Percentiles rank a stretch among this genome's conserved stretches.
Conservation (phyloP, 2,113 vertebrate species). For the Colius striatus region DNA sequence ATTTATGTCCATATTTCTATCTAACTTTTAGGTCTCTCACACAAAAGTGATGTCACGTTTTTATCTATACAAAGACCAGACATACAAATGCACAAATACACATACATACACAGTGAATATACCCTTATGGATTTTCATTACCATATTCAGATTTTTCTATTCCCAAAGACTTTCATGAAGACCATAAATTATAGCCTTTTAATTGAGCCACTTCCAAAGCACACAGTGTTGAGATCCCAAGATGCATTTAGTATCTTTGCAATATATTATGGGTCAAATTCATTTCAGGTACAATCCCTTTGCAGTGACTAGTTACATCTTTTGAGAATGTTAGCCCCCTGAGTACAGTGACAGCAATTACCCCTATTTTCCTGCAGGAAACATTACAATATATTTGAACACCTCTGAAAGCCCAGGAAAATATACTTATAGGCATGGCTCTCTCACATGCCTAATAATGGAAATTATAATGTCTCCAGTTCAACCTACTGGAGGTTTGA, state of each 20-base stretch:
- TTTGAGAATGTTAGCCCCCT: slow-evolving; percentile 51
- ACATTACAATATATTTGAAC: slow-evolving; percentile 58
- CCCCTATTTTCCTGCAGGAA: slow-evolving; percentile 66
- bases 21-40: neutral
- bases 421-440: slow-evolving; percentile 27
- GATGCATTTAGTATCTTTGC: slow-evolving; percentile 15
- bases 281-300: slow-evolving; percentile 51
- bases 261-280: slow-evolving; percentile 64
- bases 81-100: neutral
- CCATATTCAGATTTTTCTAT: neutral
- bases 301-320: slow-evolving; percentile 42
- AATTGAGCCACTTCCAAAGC: slow-evolving; percentile 45
- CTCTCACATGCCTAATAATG: slow-evolving; percentile 37
- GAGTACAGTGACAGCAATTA: slow-evolving; percentile 68
- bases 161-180: slow-evolving; percentile 30
- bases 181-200: slow-evolving; percentile 43
- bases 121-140: slow-evolving; percentile 1
- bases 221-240: slow-evolving; percentile 27
- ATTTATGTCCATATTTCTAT: neutral
- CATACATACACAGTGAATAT: neutral
- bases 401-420: slow-evolving; percentile 22
- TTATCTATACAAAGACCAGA: neutral
- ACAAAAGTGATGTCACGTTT: neutral
- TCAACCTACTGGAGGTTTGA: slow-evolving; percentile 27
- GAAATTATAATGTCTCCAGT: slow-evolving; percentile 30